Conservation (phyloP, 2,113 vertebrate species). For the Muntiacus muntjak region DNA sequence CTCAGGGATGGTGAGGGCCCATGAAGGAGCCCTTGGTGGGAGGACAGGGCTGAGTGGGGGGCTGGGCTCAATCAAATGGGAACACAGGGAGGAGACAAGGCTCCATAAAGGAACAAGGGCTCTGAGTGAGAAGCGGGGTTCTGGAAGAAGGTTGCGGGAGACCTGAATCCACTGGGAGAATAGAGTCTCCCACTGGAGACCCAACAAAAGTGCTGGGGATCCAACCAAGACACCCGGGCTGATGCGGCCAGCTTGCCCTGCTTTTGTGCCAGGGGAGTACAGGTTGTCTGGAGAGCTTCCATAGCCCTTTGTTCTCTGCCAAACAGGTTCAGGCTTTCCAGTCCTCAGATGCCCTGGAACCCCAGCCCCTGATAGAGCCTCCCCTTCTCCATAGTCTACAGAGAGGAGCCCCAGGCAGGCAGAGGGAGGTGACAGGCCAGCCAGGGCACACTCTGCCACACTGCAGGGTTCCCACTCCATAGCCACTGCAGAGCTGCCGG, state of each 20-base stretch:
- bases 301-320: neutral
- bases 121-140: neutral
- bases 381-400: neutral
- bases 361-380: neutral
- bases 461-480: constrained; percentile 44
- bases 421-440: constrained; percentile 14
- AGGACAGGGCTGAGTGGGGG: neutral
- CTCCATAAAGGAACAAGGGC: neutral
- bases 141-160: neutral
- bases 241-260: neutral
- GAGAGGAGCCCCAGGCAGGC: neutral
- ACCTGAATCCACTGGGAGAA: neutral
- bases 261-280: neutral
- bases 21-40: neutral
- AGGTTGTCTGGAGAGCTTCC: neutral
- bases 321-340: neutral
- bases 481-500: constrained; percentile 40
- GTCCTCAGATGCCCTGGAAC: neutral
- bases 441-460: neutral
- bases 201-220: neutral
- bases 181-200: neutral
- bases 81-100: neutral
- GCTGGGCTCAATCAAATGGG: neutral
- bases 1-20: neutral
- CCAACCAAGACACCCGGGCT: neutral